Percentiles rank a stretch among this genome's conserved stretches.
These are phyloP conservation scores for Cephalopterus ornatus DNA, from an alignment of 2,113 vertebrate genomes.

Conservation along the genomic window DNA sequence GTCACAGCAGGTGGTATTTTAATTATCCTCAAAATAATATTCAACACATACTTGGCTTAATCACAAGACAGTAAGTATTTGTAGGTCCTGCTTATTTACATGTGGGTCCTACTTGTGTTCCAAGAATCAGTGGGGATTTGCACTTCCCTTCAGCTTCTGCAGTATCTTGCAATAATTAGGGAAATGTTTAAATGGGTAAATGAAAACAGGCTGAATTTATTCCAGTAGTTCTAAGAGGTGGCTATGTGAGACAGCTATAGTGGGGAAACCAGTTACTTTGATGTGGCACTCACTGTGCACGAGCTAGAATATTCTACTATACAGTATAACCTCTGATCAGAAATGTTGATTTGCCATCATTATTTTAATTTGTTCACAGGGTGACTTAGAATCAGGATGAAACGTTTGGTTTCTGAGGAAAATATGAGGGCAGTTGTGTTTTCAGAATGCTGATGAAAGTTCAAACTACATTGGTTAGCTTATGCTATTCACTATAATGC, in stretches of 20 bases:
- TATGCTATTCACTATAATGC: background rate
- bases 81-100: background rate
- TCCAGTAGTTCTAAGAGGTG: background rate
- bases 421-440: background rate
- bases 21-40: background rate
- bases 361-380: background rate
- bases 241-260: background rate
- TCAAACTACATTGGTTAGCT: background rate
- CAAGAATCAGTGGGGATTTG: background rate
- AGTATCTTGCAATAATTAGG: background rate
- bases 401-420: background rate
- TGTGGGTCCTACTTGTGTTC: background rate
- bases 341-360: background rate
- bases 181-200: background rate
- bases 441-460: background rate
- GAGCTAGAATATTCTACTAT: background rate
- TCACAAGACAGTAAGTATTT: background rate
- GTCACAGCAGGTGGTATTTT: background rate
- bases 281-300: background rate
- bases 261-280: background rate
- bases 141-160: background rate
- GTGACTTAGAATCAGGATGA: background rate
- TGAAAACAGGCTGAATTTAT: background rate
- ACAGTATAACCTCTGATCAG: background rate
- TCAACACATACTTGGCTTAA: background rate